Base-by-base conservation (phyloP, 2,113 vertebrate genomes). In the Zosterops borbonicus region DNA sequence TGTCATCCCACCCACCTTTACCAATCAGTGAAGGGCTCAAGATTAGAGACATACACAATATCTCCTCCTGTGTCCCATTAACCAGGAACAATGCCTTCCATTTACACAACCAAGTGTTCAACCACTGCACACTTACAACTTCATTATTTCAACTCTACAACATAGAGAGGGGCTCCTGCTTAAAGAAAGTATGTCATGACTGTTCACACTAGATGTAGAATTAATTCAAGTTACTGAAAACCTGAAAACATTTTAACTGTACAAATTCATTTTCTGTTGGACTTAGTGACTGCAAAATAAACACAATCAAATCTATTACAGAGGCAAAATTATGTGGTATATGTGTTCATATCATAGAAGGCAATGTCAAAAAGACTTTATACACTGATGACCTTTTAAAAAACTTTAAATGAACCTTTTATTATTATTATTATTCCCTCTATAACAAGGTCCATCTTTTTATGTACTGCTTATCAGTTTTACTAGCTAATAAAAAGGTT, bases 401-500 rank as follows among this genome's bases (percentile, higher is more conserved):
- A 94, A 92, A 87, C 63, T 92, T 93, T 86, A 95, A 89, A 79
- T 76, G 56, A 88, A 96, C 47, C 22, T 81, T 76, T 83, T 86
- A 83, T 88, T 89, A 85, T 74, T 91, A 92, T 77, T 91, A 92
- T 77, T 90, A 77, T 85, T 94, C 60, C n/a, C 47, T 81, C 33
- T 47, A 37, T 59, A 95, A 75, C 56, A 90, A 90, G n/a, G 71
- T 88, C 60, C 88, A 93, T 83, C 75, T 91, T 96, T 96, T 94
- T 78, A 96, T 87, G 64, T 64, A 93, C 94, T 93, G 69, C 80
- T 95, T 92, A 93, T 90, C 79, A 88, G 47, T 94, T 96, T 97
- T 96, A 94, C 31, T 95, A 95, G 85, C 35, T 91, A 95, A 94
- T 95, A 95, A 94, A 96, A 96, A 93, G 83, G 50, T 85, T 83